Percentiles rank a stretch among this genome's conserved stretches.
Evolutionary conservation across 1,140 invertebrate genomes (phyloP).

Genomic region (Heliconius nattereri): DNA sequence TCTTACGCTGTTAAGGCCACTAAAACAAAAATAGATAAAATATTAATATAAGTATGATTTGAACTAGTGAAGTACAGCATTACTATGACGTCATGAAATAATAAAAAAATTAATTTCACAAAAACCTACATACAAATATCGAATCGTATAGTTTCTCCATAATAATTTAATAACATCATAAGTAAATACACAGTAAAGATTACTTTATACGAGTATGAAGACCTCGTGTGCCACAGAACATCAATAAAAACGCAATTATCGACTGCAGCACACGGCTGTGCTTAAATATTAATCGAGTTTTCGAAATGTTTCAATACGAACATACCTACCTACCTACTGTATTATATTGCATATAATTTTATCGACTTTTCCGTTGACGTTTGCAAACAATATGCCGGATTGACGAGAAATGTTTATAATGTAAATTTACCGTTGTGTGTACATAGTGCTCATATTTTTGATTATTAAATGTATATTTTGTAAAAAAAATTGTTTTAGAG

Average conservation of each 20-base stretch:
- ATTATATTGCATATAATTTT: constrained; percentile 10
- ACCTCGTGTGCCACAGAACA: background rate
- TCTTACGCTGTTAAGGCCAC: too few species aligned
- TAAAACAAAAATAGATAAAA: too few species aligned
- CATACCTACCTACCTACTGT: background rate
- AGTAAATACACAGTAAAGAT: background rate
- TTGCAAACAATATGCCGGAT: background rate
- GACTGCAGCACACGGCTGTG: constrained; percentile 1
- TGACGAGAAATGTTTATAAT: background rate
- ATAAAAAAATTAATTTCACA: background rate
- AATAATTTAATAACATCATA: background rate
- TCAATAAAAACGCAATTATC: constrained; percentile 14
- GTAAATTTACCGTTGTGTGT: background rate
- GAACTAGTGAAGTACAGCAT: background rate
- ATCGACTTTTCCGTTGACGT: background rate
- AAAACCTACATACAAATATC: background rate
- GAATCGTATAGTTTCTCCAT: background rate
- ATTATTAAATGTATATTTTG: too few species aligned
- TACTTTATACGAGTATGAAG: background rate
- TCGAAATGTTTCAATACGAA: constrained; percentile 8
- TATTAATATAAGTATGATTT: background rate
- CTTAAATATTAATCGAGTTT: constrained; percentile 14
- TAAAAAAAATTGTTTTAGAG: too few species aligned
- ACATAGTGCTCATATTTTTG: too few species aligned
- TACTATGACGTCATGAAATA: background rate